Evolutionary conservation across 2,797 vertebrate species (phyloP).

Genomic region (Pteronotus mesoamericanus): DNA sequence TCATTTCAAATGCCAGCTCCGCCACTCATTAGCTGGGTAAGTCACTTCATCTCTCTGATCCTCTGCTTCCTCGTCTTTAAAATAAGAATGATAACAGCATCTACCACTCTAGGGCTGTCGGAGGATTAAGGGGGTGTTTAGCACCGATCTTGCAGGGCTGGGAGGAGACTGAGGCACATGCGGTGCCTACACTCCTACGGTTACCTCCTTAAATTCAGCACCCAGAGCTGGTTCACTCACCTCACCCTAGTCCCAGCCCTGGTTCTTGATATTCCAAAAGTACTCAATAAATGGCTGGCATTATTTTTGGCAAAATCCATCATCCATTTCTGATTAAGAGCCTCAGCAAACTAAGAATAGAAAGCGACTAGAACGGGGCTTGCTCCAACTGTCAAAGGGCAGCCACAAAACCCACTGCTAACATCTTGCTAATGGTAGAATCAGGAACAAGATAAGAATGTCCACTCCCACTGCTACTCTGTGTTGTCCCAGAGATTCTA

Average conservation of each 20-base stretch:
- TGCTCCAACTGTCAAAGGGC: neutral
- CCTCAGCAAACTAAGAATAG: neutral
- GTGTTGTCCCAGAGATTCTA: neutral
- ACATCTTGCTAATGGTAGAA: neutral
- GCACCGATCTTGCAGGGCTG: neutral
- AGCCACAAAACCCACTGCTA: neutral
- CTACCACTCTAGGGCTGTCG: neutral
- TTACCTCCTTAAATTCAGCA: neutral
- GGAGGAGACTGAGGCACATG: neutral
- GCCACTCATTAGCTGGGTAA: neutral
- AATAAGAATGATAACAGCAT: neutral
- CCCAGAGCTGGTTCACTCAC: neutral
- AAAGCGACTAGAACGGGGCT: neutral
- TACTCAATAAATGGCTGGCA: neutral
- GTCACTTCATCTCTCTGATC: neutral
- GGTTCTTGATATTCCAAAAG: neutral
- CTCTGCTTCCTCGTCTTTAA: neutral
- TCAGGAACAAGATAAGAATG: neutral
- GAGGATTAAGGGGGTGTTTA: neutral
- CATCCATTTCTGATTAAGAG: neutral
- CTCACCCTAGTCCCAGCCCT: neutral
- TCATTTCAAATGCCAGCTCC: neutral
- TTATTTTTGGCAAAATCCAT: neutral
- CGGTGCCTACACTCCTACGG: fast-evolving
- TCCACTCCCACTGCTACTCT: neutral